phyloP scores from a whole-genome alignment of 2,888 invertebrate species.

The Ypsolopha scabrella region DNA sequence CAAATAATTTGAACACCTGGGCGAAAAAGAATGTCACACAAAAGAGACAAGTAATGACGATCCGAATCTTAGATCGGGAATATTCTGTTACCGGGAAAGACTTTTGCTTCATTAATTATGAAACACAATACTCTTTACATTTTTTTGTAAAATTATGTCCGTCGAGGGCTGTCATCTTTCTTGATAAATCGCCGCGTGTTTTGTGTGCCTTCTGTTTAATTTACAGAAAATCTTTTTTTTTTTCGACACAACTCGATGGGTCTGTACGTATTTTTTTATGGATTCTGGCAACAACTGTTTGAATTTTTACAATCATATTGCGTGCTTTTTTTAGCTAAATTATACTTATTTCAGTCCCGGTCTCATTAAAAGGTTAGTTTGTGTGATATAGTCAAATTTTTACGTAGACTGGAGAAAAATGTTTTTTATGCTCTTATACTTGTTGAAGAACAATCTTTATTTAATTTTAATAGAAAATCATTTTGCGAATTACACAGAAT shows the following conservation, averaged over 20 bases:
- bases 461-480: too few species aligned
- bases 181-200: constrained; percentile 50
- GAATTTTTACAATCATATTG: neutral
- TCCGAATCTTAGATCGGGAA: constrained; percentile 64
- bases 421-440: too few species aligned
- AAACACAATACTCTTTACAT: constrained; percentile 64
- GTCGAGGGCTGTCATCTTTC: constrained; percentile 55
- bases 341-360: neutral
- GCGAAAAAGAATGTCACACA: constrained; percentile 69
- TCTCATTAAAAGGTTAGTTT: too few species aligned
- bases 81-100: constrained; percentile 67
- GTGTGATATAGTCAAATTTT: too few species aligned
- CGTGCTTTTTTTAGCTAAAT: neutral
- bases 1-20: constrained; percentile 69
- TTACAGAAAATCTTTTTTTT: constrained; percentile 14
- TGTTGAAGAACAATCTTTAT: too few species aligned
- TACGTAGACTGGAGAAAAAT: too few species aligned
- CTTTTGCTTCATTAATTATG: constrained; percentile 69
- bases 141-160: constrained; percentile 60
- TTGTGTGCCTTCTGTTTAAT: constrained; percentile 36
- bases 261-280: constrained; percentile 10
- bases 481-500: too few species aligned
- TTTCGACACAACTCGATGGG: constrained; percentile 8
- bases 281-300: neutral
- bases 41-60: constrained; percentile 65